Evolutionary conservation across 2,113 vertebrate species (phyloP).

Genomic region (Cyphomyrus plagiostoma): DNA sequence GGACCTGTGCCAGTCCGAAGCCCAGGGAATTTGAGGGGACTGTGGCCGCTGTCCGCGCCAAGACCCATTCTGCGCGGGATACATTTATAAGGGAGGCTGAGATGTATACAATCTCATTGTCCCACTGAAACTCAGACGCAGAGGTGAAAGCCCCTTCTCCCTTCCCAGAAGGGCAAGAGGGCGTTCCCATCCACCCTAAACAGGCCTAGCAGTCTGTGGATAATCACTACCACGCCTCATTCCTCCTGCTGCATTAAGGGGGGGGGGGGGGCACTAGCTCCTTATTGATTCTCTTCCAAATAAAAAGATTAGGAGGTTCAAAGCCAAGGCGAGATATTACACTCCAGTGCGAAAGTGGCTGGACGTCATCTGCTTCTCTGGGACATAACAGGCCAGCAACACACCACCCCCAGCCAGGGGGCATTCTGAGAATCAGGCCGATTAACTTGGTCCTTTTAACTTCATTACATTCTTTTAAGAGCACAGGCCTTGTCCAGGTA

Average conservation of each 20-base stretch:
- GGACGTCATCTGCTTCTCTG: neutral
- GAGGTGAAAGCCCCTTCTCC: conserved; percentile 50
- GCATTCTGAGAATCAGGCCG: neutral
- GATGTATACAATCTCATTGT: conserved; percentile 55
- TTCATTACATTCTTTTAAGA: neutral
- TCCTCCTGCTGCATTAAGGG: neutral
- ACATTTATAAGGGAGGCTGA: conserved; percentile 45
- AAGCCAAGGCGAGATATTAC: conserved; percentile 39
- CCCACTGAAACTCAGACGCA: conserved; percentile 45
- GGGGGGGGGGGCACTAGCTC: neutral
- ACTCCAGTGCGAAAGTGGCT: neutral
- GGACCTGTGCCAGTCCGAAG: conserved; percentile 34
- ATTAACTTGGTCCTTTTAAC: neutral
- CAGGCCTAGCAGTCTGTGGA: conserved; percentile 37
- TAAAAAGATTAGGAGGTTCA: conserved; percentile 64
- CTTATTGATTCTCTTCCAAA: conserved; percentile 42
- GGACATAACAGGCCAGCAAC: neutral
- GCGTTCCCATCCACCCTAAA: conserved; percentile 39
- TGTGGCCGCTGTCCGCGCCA: conserved; percentile 25
- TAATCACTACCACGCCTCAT: conserved; percentile 26
- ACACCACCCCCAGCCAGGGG: neutral
- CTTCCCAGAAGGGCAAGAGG: conserved; percentile 16
- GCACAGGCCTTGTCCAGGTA: neutral
- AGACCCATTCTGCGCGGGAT: conserved; percentile 25
- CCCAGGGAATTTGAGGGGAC: conserved; percentile 26